Conservation (phyloP, 2,797 vertebrate genomes). For the Sphenodon punctatus region DNA sequence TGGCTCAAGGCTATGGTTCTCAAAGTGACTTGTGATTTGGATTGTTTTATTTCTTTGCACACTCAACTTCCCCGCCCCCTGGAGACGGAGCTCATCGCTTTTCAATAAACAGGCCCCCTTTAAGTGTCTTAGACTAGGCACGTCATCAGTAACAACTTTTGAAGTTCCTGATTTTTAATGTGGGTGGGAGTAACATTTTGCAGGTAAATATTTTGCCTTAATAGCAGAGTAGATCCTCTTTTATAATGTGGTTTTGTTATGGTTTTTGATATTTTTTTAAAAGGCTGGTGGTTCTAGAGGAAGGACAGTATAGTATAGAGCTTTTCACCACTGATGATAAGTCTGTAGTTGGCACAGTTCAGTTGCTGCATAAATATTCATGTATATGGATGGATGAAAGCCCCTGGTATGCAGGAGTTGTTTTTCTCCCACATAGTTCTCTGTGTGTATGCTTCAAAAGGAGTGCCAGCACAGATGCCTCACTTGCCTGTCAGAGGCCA, state of each 20-base stretch:
- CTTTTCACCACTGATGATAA: neutral
- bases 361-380: neutral
- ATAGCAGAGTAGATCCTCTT: neutral
- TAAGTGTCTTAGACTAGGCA: constrained; percentile 1
- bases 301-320: neutral
- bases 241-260: neutral
- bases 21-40: neutral
- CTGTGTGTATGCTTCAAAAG: neutral
- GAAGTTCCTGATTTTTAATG: neutral
- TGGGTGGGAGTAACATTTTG: rapidly evolving
- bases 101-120: no score
- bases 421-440: neutral
- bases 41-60: neutral
- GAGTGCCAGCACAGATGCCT: neutral
- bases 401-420: neutral
- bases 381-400: neutral
- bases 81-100: constrained; percentile 43
- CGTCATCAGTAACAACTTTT: constrained; percentile 35
- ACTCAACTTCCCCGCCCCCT: neutral
- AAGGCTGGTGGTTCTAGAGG: neutral
- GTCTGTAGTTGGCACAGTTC: neutral
- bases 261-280: no score
- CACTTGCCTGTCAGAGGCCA: neutral
- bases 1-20: neutral
- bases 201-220: neutral